Percentiles rank a stretch among this genome's conserved stretches.
These are phyloP conservation scores for Coleophora deauratella DNA, from an alignment of 2,888 invertebrate genomes.

Conservation along the genomic window DNA sequence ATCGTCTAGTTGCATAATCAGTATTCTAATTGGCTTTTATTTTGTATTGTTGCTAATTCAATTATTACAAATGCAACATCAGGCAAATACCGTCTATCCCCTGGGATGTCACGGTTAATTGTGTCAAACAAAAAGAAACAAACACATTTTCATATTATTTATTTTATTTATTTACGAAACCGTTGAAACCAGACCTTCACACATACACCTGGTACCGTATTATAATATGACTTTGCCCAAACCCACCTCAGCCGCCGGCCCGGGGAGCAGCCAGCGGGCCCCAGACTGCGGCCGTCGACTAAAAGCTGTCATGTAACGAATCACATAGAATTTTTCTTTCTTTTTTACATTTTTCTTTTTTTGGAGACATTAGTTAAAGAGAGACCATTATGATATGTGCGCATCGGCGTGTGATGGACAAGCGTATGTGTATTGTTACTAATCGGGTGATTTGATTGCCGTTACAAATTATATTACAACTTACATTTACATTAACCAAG, in stretches of 20 bases:
- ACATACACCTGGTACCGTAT: too few relatives aligned
- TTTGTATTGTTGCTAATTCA: too few relatives aligned
- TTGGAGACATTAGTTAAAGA: slow-evolving; percentile 58
- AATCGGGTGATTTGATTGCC: slow-evolving; percentile 40
- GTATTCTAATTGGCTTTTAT: too few relatives aligned
- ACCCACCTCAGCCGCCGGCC: slow-evolving; percentile 38
- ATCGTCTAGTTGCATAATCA: too few relatives aligned
- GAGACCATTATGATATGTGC: slow-evolving; percentile 69
- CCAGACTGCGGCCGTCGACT: slow-evolving; percentile 44
- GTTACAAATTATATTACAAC: neutral
- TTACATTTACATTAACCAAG: neutral
- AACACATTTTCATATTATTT: too few relatives aligned
- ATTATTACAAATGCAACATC: too few relatives aligned
- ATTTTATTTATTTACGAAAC: too few relatives aligned
- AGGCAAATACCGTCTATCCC: too few relatives aligned
- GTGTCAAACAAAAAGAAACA: too few relatives aligned
- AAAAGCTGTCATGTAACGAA: slow-evolving; percentile 62
- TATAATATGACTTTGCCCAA: slow-evolving; percentile 23
- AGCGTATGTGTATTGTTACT: slow-evolving; percentile 59
- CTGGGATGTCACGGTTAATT: too few relatives aligned
- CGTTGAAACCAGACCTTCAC: too few relatives aligned
- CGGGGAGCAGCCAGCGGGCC: slow-evolving; percentile 44
- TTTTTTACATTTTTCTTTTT: slow-evolving; percentile 51
- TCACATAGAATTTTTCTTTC: slow-evolving; percentile 58
- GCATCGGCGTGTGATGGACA: slow-evolving; percentile 63